Evolutionary conservation across 2,113 vertebrate species (phyloP).

Genomic region (Pachypanchax playfairii): DNA sequence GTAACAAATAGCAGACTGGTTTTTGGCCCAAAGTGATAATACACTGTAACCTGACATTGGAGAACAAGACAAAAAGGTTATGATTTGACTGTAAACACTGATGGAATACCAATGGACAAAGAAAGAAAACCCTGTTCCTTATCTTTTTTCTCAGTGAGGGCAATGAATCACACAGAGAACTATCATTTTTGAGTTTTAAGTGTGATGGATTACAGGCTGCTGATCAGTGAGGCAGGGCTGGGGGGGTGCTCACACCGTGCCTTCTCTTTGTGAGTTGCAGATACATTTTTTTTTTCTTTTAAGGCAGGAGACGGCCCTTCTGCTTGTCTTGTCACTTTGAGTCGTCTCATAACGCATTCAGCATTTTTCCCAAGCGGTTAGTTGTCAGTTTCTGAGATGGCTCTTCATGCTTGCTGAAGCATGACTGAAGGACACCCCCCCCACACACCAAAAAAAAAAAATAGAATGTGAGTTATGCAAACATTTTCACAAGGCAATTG

Average conservation of each 20-base stretch:
- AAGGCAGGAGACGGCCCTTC: conserved; percentile 23
- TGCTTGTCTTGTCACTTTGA: conserved; percentile 43
- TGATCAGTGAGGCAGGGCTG: conserved; percentile 45
- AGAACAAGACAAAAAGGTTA: conserved; percentile 18
- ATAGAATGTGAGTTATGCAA: conserved; percentile 10
- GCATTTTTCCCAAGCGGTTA: conserved; percentile 35
- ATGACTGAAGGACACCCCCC: conserved; percentile 29
- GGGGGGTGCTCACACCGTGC: conserved; percentile 19
- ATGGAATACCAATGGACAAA: conserved; percentile 11
- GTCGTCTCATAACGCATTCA: conserved; percentile 37
- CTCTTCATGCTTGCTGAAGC: conserved; percentile 43
- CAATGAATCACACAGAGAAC: conserved; percentile 53
- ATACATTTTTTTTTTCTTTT: conserved; percentile 5
- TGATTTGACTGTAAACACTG: conserved; percentile 38
- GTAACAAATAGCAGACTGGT: conserved; percentile 14
- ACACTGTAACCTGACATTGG: conserved; percentile 35
- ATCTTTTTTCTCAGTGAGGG: conserved; percentile 24
- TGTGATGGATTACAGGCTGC: conserved; percentile 70
- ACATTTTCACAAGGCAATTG: conserved; percentile 1
- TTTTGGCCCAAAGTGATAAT: conserved; percentile 29
- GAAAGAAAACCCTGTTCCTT: conserved; percentile 16
- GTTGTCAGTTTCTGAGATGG: conserved; percentile 46
- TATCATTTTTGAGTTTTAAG: conserved; percentile 58
- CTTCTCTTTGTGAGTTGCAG: conserved; percentile 32
- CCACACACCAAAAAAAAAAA: not conserved